These are phyloP conservation scores for Vannuccia rotundouncinata DNA, from an alignment of 2,888 invertebrate genomes.

Conservation along the genomic window DNA sequence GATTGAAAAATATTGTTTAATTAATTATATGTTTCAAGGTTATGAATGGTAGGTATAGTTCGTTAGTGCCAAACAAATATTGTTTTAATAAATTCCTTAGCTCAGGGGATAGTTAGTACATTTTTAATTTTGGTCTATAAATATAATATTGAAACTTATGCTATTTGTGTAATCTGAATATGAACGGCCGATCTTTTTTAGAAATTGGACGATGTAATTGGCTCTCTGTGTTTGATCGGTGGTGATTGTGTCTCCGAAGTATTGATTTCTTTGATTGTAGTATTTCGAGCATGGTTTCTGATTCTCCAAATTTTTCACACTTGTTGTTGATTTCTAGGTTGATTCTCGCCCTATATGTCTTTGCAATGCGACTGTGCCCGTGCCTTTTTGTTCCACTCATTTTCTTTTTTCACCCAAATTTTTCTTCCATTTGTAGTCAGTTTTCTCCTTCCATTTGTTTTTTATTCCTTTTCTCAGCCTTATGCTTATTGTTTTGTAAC, in stretches of 20 bases:
- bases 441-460: not conserved
- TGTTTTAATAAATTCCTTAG: too few relatives aligned
- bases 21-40: too few relatives aligned
- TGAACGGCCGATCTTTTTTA: not conserved
- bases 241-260: not conserved
- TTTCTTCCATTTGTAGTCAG: not conserved
- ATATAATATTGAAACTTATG: too few relatives aligned
- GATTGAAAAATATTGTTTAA: too few relatives aligned
- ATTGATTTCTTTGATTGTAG: not conserved
- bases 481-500: constrained; percentile 12
- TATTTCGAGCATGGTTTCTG: not conserved
- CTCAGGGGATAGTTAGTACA: too few relatives aligned
- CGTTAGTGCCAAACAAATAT: too few relatives aligned
- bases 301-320: not conserved
- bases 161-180: too few relatives aligned
- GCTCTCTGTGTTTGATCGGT: not conserved
- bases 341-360: not conserved
- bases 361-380: not conserved
- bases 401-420: too few relatives aligned
- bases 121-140: too few relatives aligned
- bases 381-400: too few relatives aligned
- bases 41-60: too few relatives aligned
- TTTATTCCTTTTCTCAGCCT: not conserved
- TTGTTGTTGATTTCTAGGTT: not conserved
- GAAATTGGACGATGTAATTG: not conserved